Percentiles rank a stretch among this genome's conserved stretches.
These are phyloP conservation scores for Epizoanthus scotinus DNA, from an alignment of 92 coral and sea anemone genomes.

Conservation along the genomic window DNA sequence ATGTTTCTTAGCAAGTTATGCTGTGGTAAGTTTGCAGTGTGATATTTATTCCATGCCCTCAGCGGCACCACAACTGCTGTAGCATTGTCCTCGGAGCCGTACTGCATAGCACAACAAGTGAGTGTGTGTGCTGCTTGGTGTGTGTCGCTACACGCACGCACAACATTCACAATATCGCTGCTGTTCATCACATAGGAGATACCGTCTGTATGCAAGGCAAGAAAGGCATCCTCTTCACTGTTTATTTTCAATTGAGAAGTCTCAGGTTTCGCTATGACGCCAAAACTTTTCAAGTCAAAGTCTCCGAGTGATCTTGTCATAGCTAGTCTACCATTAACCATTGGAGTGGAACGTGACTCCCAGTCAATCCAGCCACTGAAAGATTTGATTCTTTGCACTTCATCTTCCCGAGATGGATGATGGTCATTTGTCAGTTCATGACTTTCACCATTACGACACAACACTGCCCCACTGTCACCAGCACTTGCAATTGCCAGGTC, in stretches of 20 bases:
- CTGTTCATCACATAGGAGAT: slow-evolving; percentile 89
- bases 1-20: slow-evolving; percentile 60
- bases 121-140: slow-evolving; percentile 75
- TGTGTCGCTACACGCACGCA: slow-evolving; percentile 80
- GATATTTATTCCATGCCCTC: slow-evolving; percentile 71
- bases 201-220: slow-evolving; percentile 90
- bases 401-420: slow-evolving; percentile 81
- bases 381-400: slow-evolving; percentile 68
- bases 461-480: slow-evolving; percentile 91
- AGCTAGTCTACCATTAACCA: slow-evolving; percentile 93
- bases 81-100: slow-evolving; percentile 92
- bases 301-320: slow-evolving; percentile 97
- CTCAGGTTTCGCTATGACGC: slow-evolving; percentile 91
- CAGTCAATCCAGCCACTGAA: slow-evolving; percentile 80
- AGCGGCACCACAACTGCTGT: slow-evolving; percentile 88
- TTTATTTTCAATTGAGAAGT: slow-evolving; percentile 61
- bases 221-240: slow-evolving; percentile 72
- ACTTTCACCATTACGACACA: slow-evolving; percentile 78
- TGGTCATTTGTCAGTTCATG: slow-evolving; percentile 77
- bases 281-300: slow-evolving; percentile 87
- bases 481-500: slow-evolving; percentile 87
- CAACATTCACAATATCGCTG: slow-evolving; percentile 70
- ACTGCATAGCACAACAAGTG: slow-evolving; percentile 89
- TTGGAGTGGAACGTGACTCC: slow-evolving; percentile 62
- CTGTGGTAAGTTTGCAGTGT: slow-evolving; percentile 15